Conservation (phyloP, 2,888 invertebrate species). For the Netelia fuscicornis region DNA sequence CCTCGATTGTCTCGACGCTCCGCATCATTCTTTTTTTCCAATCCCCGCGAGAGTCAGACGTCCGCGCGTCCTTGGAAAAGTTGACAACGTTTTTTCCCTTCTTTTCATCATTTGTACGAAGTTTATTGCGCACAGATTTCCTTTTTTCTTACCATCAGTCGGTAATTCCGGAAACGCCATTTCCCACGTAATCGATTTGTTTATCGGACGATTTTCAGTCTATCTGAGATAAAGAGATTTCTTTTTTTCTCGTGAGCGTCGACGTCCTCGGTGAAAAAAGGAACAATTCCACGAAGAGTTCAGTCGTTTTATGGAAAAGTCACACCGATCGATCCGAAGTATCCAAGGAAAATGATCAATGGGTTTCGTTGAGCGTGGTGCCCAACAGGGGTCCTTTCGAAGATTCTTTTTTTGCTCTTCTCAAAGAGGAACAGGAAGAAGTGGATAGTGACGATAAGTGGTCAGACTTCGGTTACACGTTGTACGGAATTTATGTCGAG, state of each 20-base stretch:
- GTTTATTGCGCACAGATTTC: slow-evolving; percentile 5
- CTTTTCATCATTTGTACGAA: slow-evolving; percentile 16
- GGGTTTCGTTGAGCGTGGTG: slow-evolving; percentile 43
- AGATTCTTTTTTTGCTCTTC: slow-evolving; percentile 4
- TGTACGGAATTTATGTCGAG: slow-evolving; percentile 82
- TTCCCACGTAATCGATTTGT: slow-evolving; percentile 11
- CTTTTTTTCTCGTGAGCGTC: slow-evolving; percentile 41
- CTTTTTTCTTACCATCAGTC: neutral
- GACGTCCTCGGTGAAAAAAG: slow-evolving; percentile 31
- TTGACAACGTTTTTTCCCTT: neutral
- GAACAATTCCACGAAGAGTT: slow-evolving; percentile 16
- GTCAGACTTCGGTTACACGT: slow-evolving; percentile 80
- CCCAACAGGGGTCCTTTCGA: slow-evolving; percentile 17
- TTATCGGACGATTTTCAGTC: neutral
- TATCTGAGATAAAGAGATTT: slow-evolving; percentile 11
- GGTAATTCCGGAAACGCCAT: slow-evolving; percentile 15
- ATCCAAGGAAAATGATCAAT: slow-evolving; percentile 4
- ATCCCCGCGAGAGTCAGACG: slow-evolving; percentile 24
- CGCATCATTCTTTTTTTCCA: slow-evolving; percentile 61
- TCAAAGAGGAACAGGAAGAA: slow-evolving; percentile 24
- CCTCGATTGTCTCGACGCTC: slow-evolving; percentile 67
- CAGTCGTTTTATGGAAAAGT: slow-evolving; percentile 31
- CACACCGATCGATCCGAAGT: slow-evolving; percentile 26
- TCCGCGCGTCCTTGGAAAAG: slow-evolving; percentile 17
- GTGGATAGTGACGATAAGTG: slow-evolving; percentile 47